Conservation (phyloP, 2,797 vertebrate genomes). For the Neomorphus geoffroyi region DNA sequence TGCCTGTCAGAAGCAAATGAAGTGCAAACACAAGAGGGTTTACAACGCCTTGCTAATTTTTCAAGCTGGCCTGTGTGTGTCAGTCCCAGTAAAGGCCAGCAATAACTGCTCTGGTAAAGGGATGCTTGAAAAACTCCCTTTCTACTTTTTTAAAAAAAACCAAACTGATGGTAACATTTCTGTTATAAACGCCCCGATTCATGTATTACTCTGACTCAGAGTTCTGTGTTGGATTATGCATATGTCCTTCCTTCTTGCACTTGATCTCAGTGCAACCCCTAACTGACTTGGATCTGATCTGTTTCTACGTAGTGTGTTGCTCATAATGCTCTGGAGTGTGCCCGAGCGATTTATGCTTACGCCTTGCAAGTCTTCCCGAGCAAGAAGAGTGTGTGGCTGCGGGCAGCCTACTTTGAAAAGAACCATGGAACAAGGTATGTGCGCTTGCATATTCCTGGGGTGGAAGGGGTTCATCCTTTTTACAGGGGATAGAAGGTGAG, state of each 20-base stretch:
- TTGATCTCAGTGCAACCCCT: background rate
- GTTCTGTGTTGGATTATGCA: background rate
- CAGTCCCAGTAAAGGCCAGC: background rate
- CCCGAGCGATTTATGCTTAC: conserved; percentile 95
- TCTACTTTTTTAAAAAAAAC: background rate
- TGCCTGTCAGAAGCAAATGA: background rate
- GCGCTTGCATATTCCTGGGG: accelerated
- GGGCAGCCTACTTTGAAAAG: conserved; percentile 98
- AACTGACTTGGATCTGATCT: background rate
- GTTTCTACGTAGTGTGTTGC: conserved; percentile 86
- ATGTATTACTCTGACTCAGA: background rate
- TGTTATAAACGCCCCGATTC: background rate
- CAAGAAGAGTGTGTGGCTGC: conserved; percentile 98
- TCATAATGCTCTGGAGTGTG: conserved; percentile 94
- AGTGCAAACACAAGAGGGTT: background rate
- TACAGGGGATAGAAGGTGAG: background rate
- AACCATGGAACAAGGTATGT: conserved; percentile 92
- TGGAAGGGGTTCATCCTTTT: background rate
- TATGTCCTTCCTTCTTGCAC: background rate
- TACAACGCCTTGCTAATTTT: background rate
- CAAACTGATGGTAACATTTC: background rate
- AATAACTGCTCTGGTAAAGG: background rate
- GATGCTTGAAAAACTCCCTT: background rate
- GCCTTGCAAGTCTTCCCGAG: conserved; percentile 96
- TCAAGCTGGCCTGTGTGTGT: background rate